Conservation (phyloP, 1,140 invertebrate genomes). For the Vanessa atalanta region DNA sequence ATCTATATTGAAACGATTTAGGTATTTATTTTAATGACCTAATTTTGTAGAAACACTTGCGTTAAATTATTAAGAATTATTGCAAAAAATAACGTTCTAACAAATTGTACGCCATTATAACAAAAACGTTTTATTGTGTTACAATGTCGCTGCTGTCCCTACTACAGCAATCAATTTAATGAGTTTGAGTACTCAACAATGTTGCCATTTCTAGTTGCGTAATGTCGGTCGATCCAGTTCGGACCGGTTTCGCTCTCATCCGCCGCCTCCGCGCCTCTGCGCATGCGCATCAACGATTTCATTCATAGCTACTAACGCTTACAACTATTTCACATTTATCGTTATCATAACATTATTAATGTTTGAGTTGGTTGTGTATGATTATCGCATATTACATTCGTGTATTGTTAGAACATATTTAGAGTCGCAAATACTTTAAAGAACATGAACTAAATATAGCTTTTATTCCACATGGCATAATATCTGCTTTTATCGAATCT, state of each 20-base stretch:
- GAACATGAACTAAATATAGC: too few species aligned
- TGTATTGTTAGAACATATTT: too few species aligned
- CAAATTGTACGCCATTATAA: background rate
- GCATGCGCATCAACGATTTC: conserved; percentile 16
- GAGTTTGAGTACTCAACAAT: conserved; percentile 8
- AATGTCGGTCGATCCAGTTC: conserved; percentile 20
- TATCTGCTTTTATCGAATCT: too few species aligned
- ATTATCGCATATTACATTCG: too few species aligned
- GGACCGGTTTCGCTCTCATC: conserved; percentile 24
- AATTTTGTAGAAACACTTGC: too few species aligned
- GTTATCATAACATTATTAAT: background rate
- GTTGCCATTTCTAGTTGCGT: conserved; percentile 36
- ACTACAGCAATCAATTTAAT: conserved; percentile 7
- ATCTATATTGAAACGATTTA: too few species aligned
- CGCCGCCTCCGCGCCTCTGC: conserved; percentile 15
- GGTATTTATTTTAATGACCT: too few species aligned
- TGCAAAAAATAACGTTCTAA: too few species aligned
- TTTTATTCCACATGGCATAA: too few species aligned
- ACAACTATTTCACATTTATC: background rate
- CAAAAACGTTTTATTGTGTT: background rate
- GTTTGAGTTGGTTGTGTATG: background rate
- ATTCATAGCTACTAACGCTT: conserved; percentile 22
- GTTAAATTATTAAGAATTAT: too few species aligned
- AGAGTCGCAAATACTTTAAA: too few species aligned
- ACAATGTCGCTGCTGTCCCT: background rate